phyloP scores from a whole-genome alignment of 2,888 invertebrate species.

The Gryllus longicercus region DNA sequence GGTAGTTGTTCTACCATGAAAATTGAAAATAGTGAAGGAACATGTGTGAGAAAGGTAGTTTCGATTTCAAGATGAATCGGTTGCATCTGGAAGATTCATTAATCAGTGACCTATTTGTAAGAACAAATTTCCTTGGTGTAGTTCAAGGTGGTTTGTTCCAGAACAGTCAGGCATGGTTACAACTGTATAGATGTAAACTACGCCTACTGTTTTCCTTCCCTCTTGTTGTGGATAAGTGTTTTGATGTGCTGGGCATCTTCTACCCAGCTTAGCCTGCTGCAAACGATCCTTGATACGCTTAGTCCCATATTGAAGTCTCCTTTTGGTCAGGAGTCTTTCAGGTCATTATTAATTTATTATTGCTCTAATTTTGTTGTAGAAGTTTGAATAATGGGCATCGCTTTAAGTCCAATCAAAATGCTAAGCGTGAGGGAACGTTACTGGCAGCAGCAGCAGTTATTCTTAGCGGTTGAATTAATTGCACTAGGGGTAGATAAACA shows the following conservation, averaged over 20 bases:
- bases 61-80: background rate
- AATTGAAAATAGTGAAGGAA: background rate
- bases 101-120: too few species aligned
- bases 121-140: background rate
- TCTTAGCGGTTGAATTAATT: conserved; percentile 17
- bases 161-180: background rate
- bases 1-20: background rate
- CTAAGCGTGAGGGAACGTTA: background rate
- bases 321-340: background rate
- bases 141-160: background rate
- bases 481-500: conserved; percentile 18
- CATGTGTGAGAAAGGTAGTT: background rate
- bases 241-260: conserved; percentile 17
- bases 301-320: background rate
- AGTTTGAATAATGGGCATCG: background rate
- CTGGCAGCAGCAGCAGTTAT: conserved; percentile 1
- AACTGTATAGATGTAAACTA: background rate
- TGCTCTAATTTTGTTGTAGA: conserved; percentile 27
- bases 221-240: conserved; percentile 17
- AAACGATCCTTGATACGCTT: background rate
- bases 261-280: conserved; percentile 1
- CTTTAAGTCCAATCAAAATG: background rate
- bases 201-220: background rate
- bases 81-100: too few species aligned
- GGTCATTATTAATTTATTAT: background rate